Evolutionary conservation across 2,797 vertebrate genomes (phyloP).

Genomic region (Hemitrygon akajei): DNA sequence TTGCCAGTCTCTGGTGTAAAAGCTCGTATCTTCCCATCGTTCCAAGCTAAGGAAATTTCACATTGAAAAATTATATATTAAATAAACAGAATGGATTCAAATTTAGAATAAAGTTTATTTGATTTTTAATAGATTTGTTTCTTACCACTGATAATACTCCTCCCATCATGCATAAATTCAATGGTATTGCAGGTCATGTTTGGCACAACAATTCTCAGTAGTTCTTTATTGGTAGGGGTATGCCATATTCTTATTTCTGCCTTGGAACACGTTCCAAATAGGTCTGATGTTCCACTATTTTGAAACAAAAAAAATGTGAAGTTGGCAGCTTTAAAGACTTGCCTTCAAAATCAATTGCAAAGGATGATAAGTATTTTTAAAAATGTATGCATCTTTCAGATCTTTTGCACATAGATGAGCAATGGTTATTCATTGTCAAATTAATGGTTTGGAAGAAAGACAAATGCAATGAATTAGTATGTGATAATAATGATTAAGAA

Average conservation of each 20-base stretch:
- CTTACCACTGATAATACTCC: conserved; percentile 79
- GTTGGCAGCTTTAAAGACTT: background rate
- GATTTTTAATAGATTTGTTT: background rate
- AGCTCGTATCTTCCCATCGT: conserved; percentile 74
- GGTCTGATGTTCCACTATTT: conserved; percentile 63
- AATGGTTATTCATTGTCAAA: background rate
- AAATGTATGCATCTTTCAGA: rapidly evolving
- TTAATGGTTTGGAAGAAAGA: background rate
- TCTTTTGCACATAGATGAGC: background rate
- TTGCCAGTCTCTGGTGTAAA: conserved; percentile 71
- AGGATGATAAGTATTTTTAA: background rate
- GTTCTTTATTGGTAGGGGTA: conserved; percentile 64
- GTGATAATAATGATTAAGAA: background rate
- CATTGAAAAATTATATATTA: background rate
- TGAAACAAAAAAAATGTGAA: background rate
- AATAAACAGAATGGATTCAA: background rate
- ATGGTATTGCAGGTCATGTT: conserved; percentile 75
- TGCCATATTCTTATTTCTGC: conserved; percentile 80
- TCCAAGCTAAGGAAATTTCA: conserved; percentile 63
- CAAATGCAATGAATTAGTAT: background rate
- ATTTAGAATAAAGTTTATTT: background rate
- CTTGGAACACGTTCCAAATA: conserved; percentile 79
- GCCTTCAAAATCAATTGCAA: background rate
- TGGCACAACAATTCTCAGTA: conserved; percentile 69
- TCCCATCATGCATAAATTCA: conserved; percentile 70